A percentile compares a stretch with the other conserved stretches of the same genome.
These are phyloP conservation scores for Cyphomyrmex costatus DNA, from an alignment of 1,140 invertebrate species.

Conservation along the genomic window DNA sequence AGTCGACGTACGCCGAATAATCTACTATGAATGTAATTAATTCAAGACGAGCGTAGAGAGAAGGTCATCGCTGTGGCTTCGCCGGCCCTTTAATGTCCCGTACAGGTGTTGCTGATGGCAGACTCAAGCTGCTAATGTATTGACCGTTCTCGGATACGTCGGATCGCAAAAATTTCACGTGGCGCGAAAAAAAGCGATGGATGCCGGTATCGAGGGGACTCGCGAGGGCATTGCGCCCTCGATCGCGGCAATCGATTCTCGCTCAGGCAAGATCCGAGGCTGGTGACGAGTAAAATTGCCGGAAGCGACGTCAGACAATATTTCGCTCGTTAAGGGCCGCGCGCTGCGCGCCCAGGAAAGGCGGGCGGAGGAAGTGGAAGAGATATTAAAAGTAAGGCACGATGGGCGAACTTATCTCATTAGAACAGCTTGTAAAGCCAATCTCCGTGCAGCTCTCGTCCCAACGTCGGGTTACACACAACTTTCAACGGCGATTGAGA, in stretches of 20 bases:
- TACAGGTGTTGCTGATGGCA: constrained; percentile 62
- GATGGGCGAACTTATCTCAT: constrained; percentile 81
- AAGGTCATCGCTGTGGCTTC: constrained; percentile 51
- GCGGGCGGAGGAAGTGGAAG: constrained; percentile 64
- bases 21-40: constrained; percentile 65
- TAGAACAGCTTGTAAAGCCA: constrained; percentile 80
- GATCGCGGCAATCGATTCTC: constrained; percentile 62
- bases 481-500: constrained; percentile 77
- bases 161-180: constrained; percentile 58
- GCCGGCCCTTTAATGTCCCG: constrained; percentile 64
- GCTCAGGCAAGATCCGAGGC: constrained; percentile 50
- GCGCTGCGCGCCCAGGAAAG: constrained; percentile 49
- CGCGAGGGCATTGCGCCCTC: constrained; percentile 8
- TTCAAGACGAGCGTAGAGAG: constrained; percentile 44
- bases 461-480: constrained; percentile 72
- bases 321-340: constrained; percentile 75
- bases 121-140: constrained; percentile 58
- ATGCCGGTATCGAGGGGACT: not conserved
- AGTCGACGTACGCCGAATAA: constrained; percentile 38
- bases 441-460: constrained; percentile 72
- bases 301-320: constrained; percentile 75
- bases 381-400: constrained; percentile 81
- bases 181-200: constrained; percentile 29
- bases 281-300: constrained; percentile 72
- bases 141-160: constrained; percentile 46